Conservation (phyloP, 2,113 vertebrate genomes). For the Chionodraco myersi region DNA sequence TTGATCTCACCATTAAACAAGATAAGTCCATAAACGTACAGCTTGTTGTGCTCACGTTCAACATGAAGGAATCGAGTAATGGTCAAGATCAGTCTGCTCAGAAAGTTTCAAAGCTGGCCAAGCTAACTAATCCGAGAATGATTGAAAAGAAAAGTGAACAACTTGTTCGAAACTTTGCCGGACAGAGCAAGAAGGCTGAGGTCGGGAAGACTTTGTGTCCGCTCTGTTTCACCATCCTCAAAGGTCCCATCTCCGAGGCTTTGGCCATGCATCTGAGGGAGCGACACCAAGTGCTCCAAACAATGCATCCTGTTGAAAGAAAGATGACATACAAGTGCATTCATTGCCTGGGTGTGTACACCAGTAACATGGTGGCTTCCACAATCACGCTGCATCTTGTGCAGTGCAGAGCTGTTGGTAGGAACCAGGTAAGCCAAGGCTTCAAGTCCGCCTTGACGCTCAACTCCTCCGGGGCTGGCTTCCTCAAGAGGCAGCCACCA, state of each 20-base stretch:
- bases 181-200: constrained; percentile 88
- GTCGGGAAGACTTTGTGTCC: constrained; percentile 95
- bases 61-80: constrained; percentile 88
- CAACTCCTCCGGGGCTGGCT: constrained; percentile 84
- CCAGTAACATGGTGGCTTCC: constrained; percentile 98
- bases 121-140: constrained; percentile 84
- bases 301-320: constrained; percentile 96
- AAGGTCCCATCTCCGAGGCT: constrained; percentile 94
- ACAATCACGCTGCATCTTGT: constrained; percentile 97
- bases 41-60: constrained; percentile 95
- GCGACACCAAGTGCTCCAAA: constrained; percentile 96
- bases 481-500: constrained; percentile 90
- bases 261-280: constrained; percentile 93
- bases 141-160: constrained; percentile 85
- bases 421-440: constrained; percentile 86
- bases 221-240: constrained; percentile 95
- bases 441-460: constrained; percentile 82
- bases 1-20: constrained; percentile 95
- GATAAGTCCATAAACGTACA: constrained; percentile 94
- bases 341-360: constrained; percentile 97
- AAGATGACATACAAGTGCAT: constrained; percentile 99
- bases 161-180: constrained; percentile 83
- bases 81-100: constrained; percentile 89
- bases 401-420: constrained; percentile 95
- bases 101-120: constrained; percentile 72